Conservation (phyloP, 2,888 invertebrate genomes). For the Athrips mouffetella region DNA sequence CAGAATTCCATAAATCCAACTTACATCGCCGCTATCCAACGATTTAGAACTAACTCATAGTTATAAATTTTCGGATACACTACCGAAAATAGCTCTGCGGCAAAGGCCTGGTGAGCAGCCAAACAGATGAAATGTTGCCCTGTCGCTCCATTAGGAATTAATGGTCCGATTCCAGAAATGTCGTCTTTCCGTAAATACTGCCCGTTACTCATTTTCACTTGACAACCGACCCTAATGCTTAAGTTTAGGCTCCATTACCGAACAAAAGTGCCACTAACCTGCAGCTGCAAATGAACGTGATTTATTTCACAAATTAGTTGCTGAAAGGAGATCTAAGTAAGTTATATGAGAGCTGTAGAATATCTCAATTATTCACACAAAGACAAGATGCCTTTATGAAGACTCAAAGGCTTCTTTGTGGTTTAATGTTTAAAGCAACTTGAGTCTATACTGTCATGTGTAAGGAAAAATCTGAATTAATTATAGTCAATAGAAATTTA, state of each 20-base stretch:
- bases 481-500: too few relatives aligned
- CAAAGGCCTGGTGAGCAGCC: slow-evolving; percentile 64
- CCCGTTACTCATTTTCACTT: slow-evolving; percentile 56
- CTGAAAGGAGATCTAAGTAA: slow-evolving; percentile 36
- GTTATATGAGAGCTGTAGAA: slow-evolving; percentile 32
- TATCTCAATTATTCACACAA: too few relatives aligned
- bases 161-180: slow-evolving; percentile 75
- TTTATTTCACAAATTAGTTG: slow-evolving; percentile 57
- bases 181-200: slow-evolving; percentile 72
- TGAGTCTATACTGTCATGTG: too few relatives aligned
- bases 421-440: too few relatives aligned
- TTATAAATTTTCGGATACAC: slow-evolving; percentile 71
- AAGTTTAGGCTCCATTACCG: slow-evolving; percentile 20
- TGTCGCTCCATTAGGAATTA: slow-evolving; percentile 73
- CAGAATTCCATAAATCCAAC: slow-evolving; percentile 63
- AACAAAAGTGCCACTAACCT: slow-evolving; percentile 41
- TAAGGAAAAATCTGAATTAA: too few relatives aligned
- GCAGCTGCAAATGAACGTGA: slow-evolving; percentile 52
- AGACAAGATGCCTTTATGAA: too few relatives aligned
- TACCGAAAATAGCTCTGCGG: slow-evolving; percentile 70
- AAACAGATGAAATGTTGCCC: slow-evolving; percentile 74
- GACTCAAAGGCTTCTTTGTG: too few relatives aligned
- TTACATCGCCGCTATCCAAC: slow-evolving; percentile 65
- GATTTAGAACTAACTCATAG: slow-evolving; percentile 72
- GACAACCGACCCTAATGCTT: slow-evolving; percentile 29